These are phyloP conservation scores for Rhagoletis pomonella DNA, from an alignment of 1,140 invertebrate species.

Conservation along the genomic window DNA sequence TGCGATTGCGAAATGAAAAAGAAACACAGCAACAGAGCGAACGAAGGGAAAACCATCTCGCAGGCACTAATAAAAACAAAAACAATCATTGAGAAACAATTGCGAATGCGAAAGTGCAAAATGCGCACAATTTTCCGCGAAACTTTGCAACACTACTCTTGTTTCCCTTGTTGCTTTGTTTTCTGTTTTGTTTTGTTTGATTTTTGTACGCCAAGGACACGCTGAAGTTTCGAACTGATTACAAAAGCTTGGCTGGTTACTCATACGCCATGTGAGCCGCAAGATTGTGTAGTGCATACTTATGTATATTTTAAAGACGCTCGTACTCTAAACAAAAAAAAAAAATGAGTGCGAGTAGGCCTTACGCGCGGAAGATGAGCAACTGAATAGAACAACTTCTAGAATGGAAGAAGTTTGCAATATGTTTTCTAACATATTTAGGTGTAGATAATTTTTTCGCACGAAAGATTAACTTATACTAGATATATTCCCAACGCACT, in stretches of 20 bases:
- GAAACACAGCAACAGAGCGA: neutral
- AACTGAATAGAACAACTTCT: no score
- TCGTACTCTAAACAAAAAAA: no score
- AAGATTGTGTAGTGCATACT: neutral
- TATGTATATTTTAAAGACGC: no score
- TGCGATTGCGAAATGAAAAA: neutral
- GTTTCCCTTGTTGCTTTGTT: neutral
- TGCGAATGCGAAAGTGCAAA: constrained; percentile 23
- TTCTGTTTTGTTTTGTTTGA: neutral
- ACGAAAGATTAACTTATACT: no score
- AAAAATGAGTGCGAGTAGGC: no score
- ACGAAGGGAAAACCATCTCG: neutral
- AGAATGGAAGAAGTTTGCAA: no score
- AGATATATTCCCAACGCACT: no score
- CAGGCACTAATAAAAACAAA: neutral
- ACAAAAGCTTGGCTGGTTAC: neutral
- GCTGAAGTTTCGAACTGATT: constrained; percentile 2
- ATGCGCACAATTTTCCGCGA: constrained; percentile 38
- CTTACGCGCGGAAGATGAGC: no score
- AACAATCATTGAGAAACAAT: constrained; percentile 1
- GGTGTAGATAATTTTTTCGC: no score
- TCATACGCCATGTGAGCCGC: constrained; percentile 35
- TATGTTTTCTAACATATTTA: no score
- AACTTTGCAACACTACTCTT: neutral
- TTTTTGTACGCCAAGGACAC: constrained; percentile 29